These are phyloP conservation scores for Scaptomyza cyrtandrae DNA, from an alignment of 2,888 invertebrate species.

Conservation along the genomic window DNA sequence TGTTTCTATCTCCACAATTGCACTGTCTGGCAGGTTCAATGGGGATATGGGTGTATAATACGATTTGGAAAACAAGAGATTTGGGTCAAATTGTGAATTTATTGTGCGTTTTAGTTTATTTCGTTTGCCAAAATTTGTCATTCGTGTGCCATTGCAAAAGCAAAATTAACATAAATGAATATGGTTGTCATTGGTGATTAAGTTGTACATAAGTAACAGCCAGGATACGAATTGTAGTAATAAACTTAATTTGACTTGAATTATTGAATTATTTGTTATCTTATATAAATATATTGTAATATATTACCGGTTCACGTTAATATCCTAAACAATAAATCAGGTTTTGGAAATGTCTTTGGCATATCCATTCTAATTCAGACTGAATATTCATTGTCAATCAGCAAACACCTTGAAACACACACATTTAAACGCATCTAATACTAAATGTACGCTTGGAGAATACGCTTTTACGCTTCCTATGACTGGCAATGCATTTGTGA, in stretches of 20 bases:
- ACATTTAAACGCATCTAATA: not conserved
- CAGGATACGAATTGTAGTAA: not conserved
- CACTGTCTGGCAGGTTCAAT: not conserved
- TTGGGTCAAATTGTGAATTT: constrained; percentile 2
- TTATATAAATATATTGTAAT: not conserved
- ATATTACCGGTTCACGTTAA: not conserved
- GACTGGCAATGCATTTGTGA: constrained; percentile 33
- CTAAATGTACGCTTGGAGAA: constrained; percentile 1
- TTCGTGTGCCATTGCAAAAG: not conserved
- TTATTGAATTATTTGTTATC: not conserved
- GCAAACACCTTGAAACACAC: not conserved
- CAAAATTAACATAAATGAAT: not conserved
- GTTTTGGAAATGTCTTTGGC: not conserved
- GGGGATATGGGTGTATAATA: not conserved
- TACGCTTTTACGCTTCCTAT: not conserved
- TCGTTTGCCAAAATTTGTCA: not conserved
- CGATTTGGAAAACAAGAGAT: not conserved
- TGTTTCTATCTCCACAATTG: constrained; percentile 23
- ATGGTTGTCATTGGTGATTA: not conserved
- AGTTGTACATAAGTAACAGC: not conserved
- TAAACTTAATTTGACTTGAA: not conserved
- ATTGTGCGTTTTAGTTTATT: not conserved
- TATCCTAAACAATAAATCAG: not conserved
- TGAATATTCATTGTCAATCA: constrained; percentile 13
- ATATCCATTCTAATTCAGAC: not conserved